These are phyloP conservation scores for Arctocebus calabarensis DNA, from an alignment of 2,797 vertebrate genomes.

Conservation along the genomic window DNA sequence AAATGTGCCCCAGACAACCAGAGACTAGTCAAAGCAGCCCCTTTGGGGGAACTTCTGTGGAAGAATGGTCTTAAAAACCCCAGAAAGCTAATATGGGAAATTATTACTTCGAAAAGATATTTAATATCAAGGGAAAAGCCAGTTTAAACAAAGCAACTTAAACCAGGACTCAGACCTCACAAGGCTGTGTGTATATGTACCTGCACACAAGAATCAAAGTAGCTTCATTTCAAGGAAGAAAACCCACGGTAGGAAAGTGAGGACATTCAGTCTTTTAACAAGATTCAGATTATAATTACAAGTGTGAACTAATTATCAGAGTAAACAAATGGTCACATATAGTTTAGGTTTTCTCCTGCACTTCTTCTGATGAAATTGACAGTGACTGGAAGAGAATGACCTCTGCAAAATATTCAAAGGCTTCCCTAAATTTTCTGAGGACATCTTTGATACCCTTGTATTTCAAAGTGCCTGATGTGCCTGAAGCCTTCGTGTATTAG, in stretches of 20 bases:
- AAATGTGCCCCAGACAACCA: background rate
- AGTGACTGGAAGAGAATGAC: background rate
- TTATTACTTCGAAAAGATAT: background rate
- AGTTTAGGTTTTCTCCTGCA: background rate
- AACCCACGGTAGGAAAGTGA: background rate
- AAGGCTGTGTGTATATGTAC: background rate
- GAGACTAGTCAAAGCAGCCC: background rate
- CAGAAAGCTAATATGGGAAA: background rate
- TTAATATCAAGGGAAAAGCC: background rate
- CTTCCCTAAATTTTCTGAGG: background rate
- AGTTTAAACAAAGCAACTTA: slow-evolving; percentile 36
- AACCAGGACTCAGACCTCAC: background rate
- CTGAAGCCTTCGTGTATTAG: background rate
- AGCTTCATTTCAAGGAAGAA: background rate
- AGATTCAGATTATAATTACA: slow-evolving; percentile 27
- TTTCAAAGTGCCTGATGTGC: background rate
- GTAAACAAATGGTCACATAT: background rate
- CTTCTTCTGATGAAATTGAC: slow-evolving; percentile 4
- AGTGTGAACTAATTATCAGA: slow-evolving; percentile 28
- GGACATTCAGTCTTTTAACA: background rate
- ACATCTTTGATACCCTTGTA: background rate
- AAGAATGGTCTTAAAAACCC: background rate
- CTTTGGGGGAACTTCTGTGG: background rate
- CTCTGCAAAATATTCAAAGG: background rate
- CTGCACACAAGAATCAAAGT: too few species aligned